A percentile compares a stretch with the other conserved stretches of the same genome.
These are phyloP conservation scores for Silurus asotus DNA, from an alignment of 2,113 vertebrate genomes.

Conservation along the genomic window DNA sequence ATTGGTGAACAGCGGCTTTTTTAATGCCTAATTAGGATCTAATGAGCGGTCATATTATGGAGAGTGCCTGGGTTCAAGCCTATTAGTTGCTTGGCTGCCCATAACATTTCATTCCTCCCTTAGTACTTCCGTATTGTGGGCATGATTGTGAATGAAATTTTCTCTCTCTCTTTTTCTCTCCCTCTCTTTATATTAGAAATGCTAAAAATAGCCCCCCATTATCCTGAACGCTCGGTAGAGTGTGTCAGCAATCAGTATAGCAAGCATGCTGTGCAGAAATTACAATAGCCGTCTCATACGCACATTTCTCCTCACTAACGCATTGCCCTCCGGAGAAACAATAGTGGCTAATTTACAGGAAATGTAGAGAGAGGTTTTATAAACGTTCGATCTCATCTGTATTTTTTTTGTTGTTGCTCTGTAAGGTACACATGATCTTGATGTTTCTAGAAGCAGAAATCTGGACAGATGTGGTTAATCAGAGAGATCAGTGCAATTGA, in stretches of 20 bases:
- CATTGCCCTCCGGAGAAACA: slow-evolving; percentile 48
- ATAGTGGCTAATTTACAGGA: slow-evolving; percentile 46
- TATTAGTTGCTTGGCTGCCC: slow-evolving; percentile 83
- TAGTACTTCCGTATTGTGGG: slow-evolving; percentile 62
- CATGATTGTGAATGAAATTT: slow-evolving; percentile 70
- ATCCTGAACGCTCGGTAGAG: slow-evolving; percentile 68
- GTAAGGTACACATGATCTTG: slow-evolving; percentile 11
- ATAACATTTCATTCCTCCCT: slow-evolving; percentile 75
- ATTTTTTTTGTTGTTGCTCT: slow-evolving; percentile 20
- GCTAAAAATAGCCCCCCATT: slow-evolving; percentile 76
- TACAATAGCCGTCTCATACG: slow-evolving; percentile 71
- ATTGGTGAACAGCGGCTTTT: slow-evolving; percentile 76
- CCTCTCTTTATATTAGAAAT: slow-evolving; percentile 45
- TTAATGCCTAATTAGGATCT: slow-evolving; percentile 79
- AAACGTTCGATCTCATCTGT: slow-evolving; percentile 38
- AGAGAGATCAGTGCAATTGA: not conserved
- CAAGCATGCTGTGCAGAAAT: slow-evolving; percentile 67
- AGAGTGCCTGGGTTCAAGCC: slow-evolving; percentile 77
- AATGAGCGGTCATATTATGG: slow-evolving; percentile 79
- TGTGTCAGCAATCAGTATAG: slow-evolving; percentile 72
- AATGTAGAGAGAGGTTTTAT: slow-evolving; percentile 50
- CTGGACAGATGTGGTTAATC: slow-evolving; percentile 4
- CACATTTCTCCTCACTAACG: slow-evolving; percentile 30
- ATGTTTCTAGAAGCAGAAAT: not conserved
- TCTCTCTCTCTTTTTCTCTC: slow-evolving; percentile 45